These are phyloP conservation scores for Tetragnatha versicolor DNA, from an alignment of 1,140 invertebrate species.

Conservation along the genomic window DNA sequence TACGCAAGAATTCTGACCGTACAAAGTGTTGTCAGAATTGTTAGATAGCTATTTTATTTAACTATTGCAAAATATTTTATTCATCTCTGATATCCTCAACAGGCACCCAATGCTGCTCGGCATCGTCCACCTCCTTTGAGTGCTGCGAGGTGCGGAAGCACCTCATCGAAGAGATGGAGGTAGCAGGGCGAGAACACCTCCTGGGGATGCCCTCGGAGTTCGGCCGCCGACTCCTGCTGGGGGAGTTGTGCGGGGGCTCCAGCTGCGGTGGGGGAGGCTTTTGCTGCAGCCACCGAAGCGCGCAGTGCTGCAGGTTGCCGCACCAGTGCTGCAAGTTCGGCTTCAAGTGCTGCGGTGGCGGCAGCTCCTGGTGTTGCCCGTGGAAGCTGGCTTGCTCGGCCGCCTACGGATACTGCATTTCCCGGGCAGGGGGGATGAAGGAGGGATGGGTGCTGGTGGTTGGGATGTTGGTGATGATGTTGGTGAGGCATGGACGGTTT, in stretches of 20 bases:
- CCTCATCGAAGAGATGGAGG: neutral
- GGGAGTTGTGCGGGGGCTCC: neutral
- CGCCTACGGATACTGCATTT: constrained; percentile 12
- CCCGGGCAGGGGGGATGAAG: neutral
- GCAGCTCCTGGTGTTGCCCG: neutral
- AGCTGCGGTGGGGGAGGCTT: neutral
- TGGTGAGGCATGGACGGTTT: no score
- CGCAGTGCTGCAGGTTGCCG: neutral
- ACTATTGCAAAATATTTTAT: no score
- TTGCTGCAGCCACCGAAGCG: neutral
- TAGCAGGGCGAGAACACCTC: neutral
- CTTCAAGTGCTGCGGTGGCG: neutral
- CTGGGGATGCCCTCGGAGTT: neutral
- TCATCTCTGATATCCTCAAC: no score
- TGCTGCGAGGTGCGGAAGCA: neutral
- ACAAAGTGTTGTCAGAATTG: no score
- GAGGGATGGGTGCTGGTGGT: neutral
- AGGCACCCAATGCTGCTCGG: constrained; percentile 6
- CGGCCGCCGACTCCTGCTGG: neutral
- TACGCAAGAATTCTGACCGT: no score
- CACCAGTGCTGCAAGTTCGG: constrained; percentile 3
- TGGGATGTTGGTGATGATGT: no score
- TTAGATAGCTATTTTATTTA: no score
- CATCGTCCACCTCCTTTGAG: neutral
- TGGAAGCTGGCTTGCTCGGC: neutral